phyloP scores from a whole-genome alignment of 2,113 vertebrate genomes.

The Myrmecobius fasciatus region DNA sequence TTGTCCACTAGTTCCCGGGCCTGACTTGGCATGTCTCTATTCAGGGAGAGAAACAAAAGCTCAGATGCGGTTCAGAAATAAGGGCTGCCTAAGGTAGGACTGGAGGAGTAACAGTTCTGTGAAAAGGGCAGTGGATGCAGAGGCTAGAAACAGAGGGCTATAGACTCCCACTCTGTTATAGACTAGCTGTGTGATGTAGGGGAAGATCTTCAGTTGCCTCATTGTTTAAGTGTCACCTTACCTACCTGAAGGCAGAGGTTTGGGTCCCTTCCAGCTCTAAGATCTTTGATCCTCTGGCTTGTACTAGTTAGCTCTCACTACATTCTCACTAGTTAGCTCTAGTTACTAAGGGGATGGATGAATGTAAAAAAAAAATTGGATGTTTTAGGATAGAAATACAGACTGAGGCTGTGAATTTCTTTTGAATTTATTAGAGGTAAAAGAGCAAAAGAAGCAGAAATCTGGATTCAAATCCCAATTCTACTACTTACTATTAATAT shows the following conservation, averaged over 20 bases:
- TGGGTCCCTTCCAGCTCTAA: background rate
- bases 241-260: background rate
- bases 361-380: background rate
- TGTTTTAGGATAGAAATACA: background rate
- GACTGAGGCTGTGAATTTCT: background rate
- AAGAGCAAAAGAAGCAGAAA: background rate
- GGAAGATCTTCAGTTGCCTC: background rate
- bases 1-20: constrained; percentile 83
- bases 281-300: background rate
- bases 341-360: background rate
- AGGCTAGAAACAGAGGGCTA: background rate
- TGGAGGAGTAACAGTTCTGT: background rate
- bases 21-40: constrained; percentile 90
- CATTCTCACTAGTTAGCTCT: background rate
- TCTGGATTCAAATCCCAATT: background rate
- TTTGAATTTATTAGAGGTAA: background rate
- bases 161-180: background rate
- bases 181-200: background rate
- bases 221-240: background rate
- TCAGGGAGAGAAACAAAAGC: constrained; percentile 23
- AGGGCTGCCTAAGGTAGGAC: background rate
- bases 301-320: too few species aligned
- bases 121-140: background rate
- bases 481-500: background rate
- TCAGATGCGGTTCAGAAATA: background rate